Evolutionary conservation across 1,140 invertebrate species (phyloP), one percentile per base, ranked within the genome.

Genomic region (Thalassaphorura encarpata): DNA sequence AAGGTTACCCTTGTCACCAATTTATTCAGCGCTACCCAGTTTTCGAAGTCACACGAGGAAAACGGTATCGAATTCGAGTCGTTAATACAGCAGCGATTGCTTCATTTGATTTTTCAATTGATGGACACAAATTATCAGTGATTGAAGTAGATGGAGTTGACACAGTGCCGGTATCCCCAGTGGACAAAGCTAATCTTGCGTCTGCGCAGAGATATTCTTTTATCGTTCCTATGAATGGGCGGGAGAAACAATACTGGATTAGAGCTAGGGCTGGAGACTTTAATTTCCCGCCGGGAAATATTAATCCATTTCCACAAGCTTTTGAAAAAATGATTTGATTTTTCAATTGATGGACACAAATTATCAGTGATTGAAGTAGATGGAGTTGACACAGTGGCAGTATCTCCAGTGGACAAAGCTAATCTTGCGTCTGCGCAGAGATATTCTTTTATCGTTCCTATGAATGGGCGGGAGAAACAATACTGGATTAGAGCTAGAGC

Each of bases 81-180:
- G 29, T 57, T 18, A 57, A 57, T 23, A 21, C 49, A 2, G 21
- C 26, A 2, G 48, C 47, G 2, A 5, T 40, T 16, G 16, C 43
- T 5, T 24, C 41, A 15, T 57, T 27, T 28, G 45, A 57, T 29
- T 52, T 57, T 27, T 52, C 48, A 8, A 57, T 57, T 46, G 55
- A 57, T 24, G 41, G 41, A 4, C 55, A 57, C 29, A 45, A 29
- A 15, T 31, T 57, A 28, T 27, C 33, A 15, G 36, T 33, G n/a
- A 52, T 57, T 24, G 55, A 57, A 26, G 48, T 49, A 5, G 55
- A 57, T 24, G 55, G 48, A 5, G 36, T 57, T 8, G 49, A 57
- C 41, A 42, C 49, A 3, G 50, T 48, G 15, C 19, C 27, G 18
- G 28, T 21, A 26, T 28, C 41, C 11, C 40, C 26, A 18, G 49